Evolutionary conservation across 2,888 invertebrate genomes (phyloP), one percentile per base, ranked within the genome.

Genomic region (Drosophila hamatofila): DNA sequence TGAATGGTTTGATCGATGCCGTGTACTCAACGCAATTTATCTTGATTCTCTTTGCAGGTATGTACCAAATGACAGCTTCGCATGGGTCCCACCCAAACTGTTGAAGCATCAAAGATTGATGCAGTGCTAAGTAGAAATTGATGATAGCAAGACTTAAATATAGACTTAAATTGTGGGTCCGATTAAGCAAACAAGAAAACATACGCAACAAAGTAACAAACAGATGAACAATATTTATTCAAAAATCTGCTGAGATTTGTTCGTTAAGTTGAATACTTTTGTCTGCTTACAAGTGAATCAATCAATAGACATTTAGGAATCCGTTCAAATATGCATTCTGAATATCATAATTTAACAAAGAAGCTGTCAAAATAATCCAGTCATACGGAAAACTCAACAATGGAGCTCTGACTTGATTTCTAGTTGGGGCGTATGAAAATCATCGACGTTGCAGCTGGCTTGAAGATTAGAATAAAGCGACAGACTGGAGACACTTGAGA

Each of bases 1-100:
- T 56, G 9, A 66, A 63, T 80, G 49, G 76, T 88, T 83, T 86
- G 84, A 84, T 88, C 71, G 81, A 88, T 84, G 67, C 33, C 49
- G 35, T 55, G n/a, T 59, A 83, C 80, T 83, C 60, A 87, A 72
- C 73, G 70, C 69, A 69, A 87, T 81, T 76, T 78, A 70, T 87
- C 75, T 84, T 70, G 51, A 25, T 68, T 75, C 68, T 57, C 60
- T 72, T 84, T 88, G 55, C 75, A 84, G 86, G 83, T 85, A 88
- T 75, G 85, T 84, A 64, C 12, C n/a, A 48, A 27, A 30, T 21
- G 25, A 55, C 57, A 49, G 54, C 44, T 37, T 37, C 61, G 35
- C 55, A 4, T 30, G 35, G 49, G 49, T 25, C 12, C 12, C 37
- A 37, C 21, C 18, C 37, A 30, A 39, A 51, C 35, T 37, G 35